Conservation (phyloP, 2,113 vertebrate genomes). For the Cinclus mexicanus region DNA sequence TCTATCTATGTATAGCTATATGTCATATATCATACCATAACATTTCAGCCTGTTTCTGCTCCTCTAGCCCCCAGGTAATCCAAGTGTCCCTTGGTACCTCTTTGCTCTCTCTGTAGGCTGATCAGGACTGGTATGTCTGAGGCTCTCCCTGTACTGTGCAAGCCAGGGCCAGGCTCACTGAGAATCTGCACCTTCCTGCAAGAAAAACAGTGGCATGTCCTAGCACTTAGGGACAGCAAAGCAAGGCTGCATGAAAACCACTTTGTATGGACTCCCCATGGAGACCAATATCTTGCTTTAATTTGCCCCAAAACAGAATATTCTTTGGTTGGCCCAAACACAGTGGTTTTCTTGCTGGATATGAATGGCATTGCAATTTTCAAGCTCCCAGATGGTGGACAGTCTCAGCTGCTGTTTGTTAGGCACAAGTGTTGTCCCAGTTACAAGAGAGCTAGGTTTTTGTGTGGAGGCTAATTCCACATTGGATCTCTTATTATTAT, state of each 20-base stretch:
- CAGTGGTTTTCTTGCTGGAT: neutral
- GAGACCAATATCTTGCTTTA: neutral
- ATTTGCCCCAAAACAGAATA: neutral
- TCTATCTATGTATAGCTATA: too few species aligned
- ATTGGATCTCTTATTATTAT: neutral
- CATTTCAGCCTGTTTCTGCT: neutral
- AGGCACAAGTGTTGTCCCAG: neutral
- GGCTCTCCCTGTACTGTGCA: accelerated
- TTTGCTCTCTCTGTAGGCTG: neutral
- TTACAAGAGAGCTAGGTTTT: neutral
- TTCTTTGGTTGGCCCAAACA: neutral
- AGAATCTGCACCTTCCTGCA: neutral
- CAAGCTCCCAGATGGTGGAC: neutral
- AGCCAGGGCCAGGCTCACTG: neutral
- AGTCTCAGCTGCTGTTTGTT: neutral
- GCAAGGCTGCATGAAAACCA: neutral
- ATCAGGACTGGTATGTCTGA: neutral
- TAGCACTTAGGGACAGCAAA: neutral
- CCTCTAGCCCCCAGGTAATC: neutral
- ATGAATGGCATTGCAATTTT: neutral
- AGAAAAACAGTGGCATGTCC: neutral
- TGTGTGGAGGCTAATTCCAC: neutral
- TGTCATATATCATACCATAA: neutral
- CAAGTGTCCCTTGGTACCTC: neutral
- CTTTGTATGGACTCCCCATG: neutral